Percentiles rank a stretch among this genome's conserved stretches.
Evolutionary conservation across 2,888 invertebrate species (phyloP).

Genomic region (Brachypalpus laphriformis): DNA sequence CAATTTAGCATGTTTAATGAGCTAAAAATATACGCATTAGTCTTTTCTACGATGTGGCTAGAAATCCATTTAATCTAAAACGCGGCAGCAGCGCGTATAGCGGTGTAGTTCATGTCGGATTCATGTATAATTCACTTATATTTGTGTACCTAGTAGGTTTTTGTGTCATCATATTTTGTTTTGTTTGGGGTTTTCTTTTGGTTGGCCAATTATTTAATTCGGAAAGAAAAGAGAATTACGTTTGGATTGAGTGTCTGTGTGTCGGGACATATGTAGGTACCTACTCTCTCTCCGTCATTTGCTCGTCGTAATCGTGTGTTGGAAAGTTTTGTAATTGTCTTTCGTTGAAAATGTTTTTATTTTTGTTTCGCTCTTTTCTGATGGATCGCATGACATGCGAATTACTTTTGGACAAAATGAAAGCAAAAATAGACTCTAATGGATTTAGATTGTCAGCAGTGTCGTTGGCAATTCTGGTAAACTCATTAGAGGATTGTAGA

Average conservation of each 20-base stretch:
- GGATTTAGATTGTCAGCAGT: slow-evolving; percentile 31
- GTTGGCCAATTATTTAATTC: slow-evolving; percentile 63
- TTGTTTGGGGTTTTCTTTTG: slow-evolving; percentile 48
- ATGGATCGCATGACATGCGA: slow-evolving; percentile 42
- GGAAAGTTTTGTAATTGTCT: slow-evolving; percentile 54
- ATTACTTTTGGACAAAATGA: slow-evolving; percentile 36
- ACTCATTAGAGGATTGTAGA: background rate
- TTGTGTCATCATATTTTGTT: slow-evolving; percentile 70
- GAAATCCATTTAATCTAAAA: slow-evolving; percentile 56
- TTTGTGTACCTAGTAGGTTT: slow-evolving; percentile 69
- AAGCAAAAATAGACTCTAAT: slow-evolving; percentile 39
- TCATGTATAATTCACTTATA: slow-evolving; percentile 22
- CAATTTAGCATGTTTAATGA: slow-evolving; percentile 70
- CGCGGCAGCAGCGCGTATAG: slow-evolving; percentile 10
- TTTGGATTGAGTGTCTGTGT: background rate
- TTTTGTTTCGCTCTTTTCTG: background rate
- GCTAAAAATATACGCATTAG: slow-evolving; percentile 67
- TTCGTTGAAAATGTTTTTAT: background rate
- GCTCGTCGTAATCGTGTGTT: slow-evolving; percentile 12
- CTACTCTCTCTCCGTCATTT: slow-evolving; percentile 9
- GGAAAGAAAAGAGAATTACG: slow-evolving; percentile 15
- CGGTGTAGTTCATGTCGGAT: background rate
- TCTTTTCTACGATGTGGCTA: slow-evolving; percentile 53
- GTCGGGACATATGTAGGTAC: background rate
- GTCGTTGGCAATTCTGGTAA: slow-evolving; percentile 7